Evolutionary conservation across 2,888 invertebrate genomes (phyloP).

Genomic region (Congeria kusceri): DNA sequence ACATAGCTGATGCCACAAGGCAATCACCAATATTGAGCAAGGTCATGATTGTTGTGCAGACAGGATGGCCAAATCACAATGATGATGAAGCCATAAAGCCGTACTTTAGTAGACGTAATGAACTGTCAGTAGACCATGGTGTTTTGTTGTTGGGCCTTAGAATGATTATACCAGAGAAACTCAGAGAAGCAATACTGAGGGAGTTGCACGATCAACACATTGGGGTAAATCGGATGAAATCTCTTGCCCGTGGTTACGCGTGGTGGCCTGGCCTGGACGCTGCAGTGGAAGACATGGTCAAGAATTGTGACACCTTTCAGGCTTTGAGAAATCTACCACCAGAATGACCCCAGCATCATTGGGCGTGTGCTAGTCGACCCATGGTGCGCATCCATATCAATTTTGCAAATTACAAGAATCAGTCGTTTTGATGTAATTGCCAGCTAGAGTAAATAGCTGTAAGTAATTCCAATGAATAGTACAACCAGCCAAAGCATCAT

Average conservation of each 20-base stretch:
- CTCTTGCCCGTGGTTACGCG: slow-evolving; percentile 31
- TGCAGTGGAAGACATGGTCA: no score
- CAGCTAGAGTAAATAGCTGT: slow-evolving; percentile 49
- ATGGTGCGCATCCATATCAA: slow-evolving; percentile 45
- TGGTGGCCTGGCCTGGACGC: slow-evolving; percentile 45
- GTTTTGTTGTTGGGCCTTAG: slow-evolving; percentile 16
- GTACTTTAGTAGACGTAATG: slow-evolving; percentile 10
- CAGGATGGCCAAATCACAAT: slow-evolving; percentile 18
- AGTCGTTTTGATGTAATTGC: slow-evolving; percentile 46
- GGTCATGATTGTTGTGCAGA: slow-evolving; percentile 4
- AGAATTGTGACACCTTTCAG: slow-evolving; percentile 36
- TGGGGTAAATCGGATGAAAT: slow-evolving; percentile 22
- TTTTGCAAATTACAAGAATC: slow-evolving; percentile 41
- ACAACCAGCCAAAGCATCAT: slow-evolving; percentile 40
- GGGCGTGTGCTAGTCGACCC: slow-evolving; percentile 37
- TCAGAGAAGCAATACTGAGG: slow-evolving; percentile 1
- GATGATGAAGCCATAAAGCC: not conserved
- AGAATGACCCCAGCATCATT: slow-evolving; percentile 40
- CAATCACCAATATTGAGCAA: slow-evolving; percentile 15
- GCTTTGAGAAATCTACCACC: slow-evolving; percentile 15
- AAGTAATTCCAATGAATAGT: slow-evolving; percentile 46
- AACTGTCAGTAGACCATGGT: slow-evolving; percentile 10
- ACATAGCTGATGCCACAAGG: slow-evolving; percentile 13
- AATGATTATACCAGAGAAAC: not conserved
- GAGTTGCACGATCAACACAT: slow-evolving; percentile 24